Evolutionary conservation across 2,888 invertebrate genomes (phyloP).

Genomic region (Phrixothrix hirtus): DNA sequence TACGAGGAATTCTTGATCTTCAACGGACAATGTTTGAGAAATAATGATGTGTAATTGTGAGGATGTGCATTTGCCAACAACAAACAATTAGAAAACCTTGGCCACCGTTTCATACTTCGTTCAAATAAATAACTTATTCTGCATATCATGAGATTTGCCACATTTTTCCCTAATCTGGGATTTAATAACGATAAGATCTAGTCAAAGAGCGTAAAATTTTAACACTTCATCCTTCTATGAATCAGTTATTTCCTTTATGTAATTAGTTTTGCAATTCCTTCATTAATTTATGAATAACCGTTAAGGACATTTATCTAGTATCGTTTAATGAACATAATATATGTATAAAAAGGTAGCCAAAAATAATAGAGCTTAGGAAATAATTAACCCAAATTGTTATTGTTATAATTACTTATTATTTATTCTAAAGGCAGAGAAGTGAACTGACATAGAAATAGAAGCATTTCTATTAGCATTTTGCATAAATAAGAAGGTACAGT

Average conservation of each 20-base stretch:
- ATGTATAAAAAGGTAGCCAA: not conserved
- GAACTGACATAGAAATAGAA: slow-evolving; percentile 18
- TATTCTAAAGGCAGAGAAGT: slow-evolving; percentile 13
- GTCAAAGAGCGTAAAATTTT: slow-evolving; percentile 1
- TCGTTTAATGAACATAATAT: too few relatives aligned
- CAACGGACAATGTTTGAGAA: slow-evolving; percentile 10
- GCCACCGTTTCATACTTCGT: slow-evolving; percentile 2
- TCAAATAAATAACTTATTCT: slow-evolving; percentile 1
- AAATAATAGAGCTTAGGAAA: not conserved
- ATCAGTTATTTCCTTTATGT: slow-evolving; percentile 1
- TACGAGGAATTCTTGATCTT: not conserved
- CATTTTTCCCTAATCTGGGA: not conserved
- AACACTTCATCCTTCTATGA: not conserved
- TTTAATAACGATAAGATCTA: not conserved
- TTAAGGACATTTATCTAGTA: not conserved
- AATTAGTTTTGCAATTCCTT: not conserved
- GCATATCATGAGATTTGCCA: not conserved
- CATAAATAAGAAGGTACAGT: slow-evolving; percentile 12
- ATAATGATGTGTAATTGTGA: slow-evolving; percentile 11
- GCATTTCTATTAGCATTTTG: slow-evolving; percentile 14
- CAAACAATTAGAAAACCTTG: slow-evolving; percentile 1
- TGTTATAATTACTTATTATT: slow-evolving; percentile 16
- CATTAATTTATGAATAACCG: not conserved
- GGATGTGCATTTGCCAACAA: slow-evolving; percentile 20
- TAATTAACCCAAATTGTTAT: slow-evolving; percentile 17